Percentiles rank a stretch among this genome's conserved stretches.
Conservation (phyloP, 2,113 vertebrate genomes). For the Pantherophis guttatus region DNA sequence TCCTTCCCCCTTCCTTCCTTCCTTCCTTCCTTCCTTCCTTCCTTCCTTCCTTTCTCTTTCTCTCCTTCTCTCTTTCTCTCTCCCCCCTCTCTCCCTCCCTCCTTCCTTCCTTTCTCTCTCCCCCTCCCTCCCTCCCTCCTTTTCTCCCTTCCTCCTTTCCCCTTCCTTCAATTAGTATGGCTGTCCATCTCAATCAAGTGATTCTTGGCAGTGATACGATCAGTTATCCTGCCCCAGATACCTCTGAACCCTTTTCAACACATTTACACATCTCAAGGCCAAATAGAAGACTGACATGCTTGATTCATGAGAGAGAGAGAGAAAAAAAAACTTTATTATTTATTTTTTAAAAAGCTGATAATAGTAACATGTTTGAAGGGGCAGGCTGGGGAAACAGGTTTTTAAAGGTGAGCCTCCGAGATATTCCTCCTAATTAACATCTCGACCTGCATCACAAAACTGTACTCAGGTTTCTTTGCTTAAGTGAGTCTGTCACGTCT, state of each 20-base stretch:
- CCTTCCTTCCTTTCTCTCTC: accelerated
- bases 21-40: no score
- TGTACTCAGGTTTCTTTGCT: background rate
- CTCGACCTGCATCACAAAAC: background rate
- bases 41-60: no score
- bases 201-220: background rate
- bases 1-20: no score
- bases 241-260: background rate
- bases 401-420: background rate
- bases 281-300: background rate
- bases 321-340: background rate
- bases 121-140: no score
- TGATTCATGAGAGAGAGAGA: background rate
- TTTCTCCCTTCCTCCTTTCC: no score
- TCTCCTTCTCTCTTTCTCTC: no score
- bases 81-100: no score
- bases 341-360: background rate
- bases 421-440: background rate
- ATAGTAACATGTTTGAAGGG: background rate
- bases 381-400: background rate
- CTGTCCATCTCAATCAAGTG: background rate
- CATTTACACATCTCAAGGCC: background rate
- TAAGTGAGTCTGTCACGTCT: background rate
- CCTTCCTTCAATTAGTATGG: background rate
- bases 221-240: background rate